Evolutionary conservation across 2,888 invertebrate genomes (phyloP), one percentile per base, ranked within the genome.

Genomic region (Pomacea canaliculata): DNA sequence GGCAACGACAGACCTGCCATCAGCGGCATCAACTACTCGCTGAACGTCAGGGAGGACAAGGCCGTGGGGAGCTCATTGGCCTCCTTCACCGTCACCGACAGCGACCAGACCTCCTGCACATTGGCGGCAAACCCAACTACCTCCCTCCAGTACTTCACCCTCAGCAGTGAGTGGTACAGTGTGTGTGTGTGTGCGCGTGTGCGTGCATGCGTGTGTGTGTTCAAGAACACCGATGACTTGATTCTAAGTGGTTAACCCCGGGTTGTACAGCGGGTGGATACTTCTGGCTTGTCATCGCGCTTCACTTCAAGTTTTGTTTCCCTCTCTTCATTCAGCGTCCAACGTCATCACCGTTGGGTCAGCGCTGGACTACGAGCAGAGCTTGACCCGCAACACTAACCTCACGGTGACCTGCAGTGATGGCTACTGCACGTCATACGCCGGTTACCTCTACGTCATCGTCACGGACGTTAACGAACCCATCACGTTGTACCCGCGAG

Each of bases 381-480:
- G 16, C 7, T 18, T 18, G 37, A 73, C 73, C 8, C 56, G 73
- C n/a, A 68, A 68, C 60, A 68, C 73, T 13, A 73, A 68, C 49
- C 2, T 73, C 68, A 73, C 73, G 1, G 59, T 73, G 59, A 68
- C 59, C 46, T 73, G 73, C 46, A 46, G 46, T 7, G 73, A 73
- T 67, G 56, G 56, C 9, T 73, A 27, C 19, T 73, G 73, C 23
- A 73, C 73, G 68, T 73, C 73, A 46, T 0, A 8, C 13, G 10
- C 67, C 37, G 46, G 27, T 13, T 73, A 68, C 37, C n/a, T 73
- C 0, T 73, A 68, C 73, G 73, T 73, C 68, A 37, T 56, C 37
- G 60, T 73, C 46, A 73, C 73, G 1, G 73, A 73, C 18, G 73
- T 73, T 4, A 73, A 73, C 68, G 73, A 73, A 23, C 60, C 56